phyloP scores from a whole-genome alignment of 2,888 invertebrate genomes.

The Punctoribates punctum region DNA sequence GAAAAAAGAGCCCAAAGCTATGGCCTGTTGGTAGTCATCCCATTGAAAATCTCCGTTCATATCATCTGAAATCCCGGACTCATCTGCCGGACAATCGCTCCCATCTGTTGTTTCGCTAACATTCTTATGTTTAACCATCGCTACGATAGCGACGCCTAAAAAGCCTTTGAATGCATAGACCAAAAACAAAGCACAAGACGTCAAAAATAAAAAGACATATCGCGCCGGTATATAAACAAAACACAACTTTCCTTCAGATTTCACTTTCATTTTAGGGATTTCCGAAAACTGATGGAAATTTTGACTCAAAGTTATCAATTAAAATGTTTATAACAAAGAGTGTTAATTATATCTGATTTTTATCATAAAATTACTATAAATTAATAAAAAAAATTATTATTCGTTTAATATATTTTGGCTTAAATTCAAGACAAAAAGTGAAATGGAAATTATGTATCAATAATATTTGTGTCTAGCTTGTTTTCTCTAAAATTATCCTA shows the following conservation, averaged over 20 bases:
- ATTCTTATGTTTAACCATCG: conserved; percentile 19
- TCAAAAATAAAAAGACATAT: conserved; percentile 3
- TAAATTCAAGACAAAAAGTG: too few relatives aligned
- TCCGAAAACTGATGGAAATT: too few relatives aligned
- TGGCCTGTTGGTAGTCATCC: conserved; percentile 71
- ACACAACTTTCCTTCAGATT: neutral
- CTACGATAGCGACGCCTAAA: conserved; percentile 26
- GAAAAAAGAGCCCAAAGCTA: conserved; percentile 80
- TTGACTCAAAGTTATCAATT: too few relatives aligned
- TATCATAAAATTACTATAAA: too few relatives aligned
- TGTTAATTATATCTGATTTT: too few relatives aligned
- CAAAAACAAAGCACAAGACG: neutral
- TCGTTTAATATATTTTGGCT: too few relatives aligned
- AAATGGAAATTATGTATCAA: too few relatives aligned
- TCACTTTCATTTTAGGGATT: too few relatives aligned
- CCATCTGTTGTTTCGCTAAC: neutral
- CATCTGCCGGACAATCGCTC: neutral
- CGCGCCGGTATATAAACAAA: neutral
- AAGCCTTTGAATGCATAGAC: conserved; percentile 24
- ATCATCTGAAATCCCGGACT: too few relatives aligned
- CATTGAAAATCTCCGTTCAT: conserved; percentile 58
- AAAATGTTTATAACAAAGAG: too few relatives aligned
- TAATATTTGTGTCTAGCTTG: too few relatives aligned
- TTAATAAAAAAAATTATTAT: too few relatives aligned
- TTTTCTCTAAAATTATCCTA: conserved; percentile 44